Conservation (phyloP, 2,797 vertebrate genomes). For the Trematomus bernacchii region DNA sequence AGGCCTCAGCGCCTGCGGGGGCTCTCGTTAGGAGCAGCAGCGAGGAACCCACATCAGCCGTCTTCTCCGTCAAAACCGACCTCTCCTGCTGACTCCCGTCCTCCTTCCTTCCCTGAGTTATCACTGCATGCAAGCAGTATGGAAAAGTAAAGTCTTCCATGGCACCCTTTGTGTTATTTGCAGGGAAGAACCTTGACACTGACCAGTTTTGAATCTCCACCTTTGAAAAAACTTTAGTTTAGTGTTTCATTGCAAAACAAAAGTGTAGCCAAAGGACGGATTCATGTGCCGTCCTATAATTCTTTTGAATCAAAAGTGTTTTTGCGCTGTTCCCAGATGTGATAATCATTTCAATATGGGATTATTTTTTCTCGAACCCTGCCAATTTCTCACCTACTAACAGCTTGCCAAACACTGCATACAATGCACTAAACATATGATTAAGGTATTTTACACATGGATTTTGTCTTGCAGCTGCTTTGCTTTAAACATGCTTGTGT, state of each 20-base stretch:
- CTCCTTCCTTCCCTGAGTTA: slow-evolving; percentile 13
- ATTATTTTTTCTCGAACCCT: no score
- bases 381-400: no score
- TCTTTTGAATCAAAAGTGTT: no score
- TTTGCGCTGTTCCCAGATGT: no score
- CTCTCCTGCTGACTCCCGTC: slow-evolving; percentile 51
- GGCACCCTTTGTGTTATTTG: not conserved
- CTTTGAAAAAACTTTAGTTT: slow-evolving; percentile 11
- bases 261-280: no score
- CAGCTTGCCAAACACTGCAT: no score
- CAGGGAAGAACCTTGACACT: not conserved
- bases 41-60: slow-evolving; percentile 57
- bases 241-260: not conserved
- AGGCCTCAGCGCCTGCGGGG: slow-evolving; percentile 55
- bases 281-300: no score
- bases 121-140: slow-evolving; percentile 18
- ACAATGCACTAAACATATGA: not conserved
- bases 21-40: slow-evolving; percentile 59
- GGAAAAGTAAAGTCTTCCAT: slow-evolving; percentile 16
- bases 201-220: slow-evolving; percentile 1
- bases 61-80: slow-evolving; percentile 51
- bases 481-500: not conserved
- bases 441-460: not conserved
- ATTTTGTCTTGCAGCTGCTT: not conserved
- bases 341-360: no score